Base-by-base conservation (phyloP, 2,113 vertebrate genomes). In the Hippocampus barbouri region DNA sequence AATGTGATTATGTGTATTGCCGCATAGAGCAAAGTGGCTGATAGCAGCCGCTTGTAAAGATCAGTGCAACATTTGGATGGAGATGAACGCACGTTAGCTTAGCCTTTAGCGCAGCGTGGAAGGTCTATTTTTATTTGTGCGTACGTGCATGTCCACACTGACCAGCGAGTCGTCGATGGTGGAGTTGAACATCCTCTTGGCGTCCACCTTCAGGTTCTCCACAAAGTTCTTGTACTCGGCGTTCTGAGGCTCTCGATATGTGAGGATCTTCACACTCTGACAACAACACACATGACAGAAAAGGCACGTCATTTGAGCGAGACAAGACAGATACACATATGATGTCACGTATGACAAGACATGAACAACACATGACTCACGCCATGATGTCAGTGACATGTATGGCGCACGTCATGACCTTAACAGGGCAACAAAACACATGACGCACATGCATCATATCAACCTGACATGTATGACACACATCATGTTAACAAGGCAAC, bases 231-330 rank as follows among this genome's bases (percentile, higher is more conserved):
- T 63, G 77, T 98, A 98, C 85, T 96, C 95, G 0, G 88, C 87
- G 62, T 96, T 96, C 43, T 94, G 91, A 0, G 96, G 97, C 66
- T 98, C 95, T 49, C 88, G 88, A 82, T 97, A 97, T 0, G 95
- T 97, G 83, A 98, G 91, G 87, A 98, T 96, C 91, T 96, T 97
- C 84, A 94, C 96, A 0, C 91, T 94, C 96, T 97, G 89, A 0
- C 59, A 47, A 74, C 25, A 45, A 74, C 49, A 34, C 15, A 7
- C 15, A 12, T 14, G 43, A 14, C 34, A 5, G 34, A 38, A 38
- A 38, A 38, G 34, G 34, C 2, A 6, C 43, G 12, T 45, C 43
- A 45, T 0, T 12, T 45, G 43, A 15, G 4, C 12, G 43, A 45
- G 43, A 45, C 10, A 45, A 45, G 10, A 45, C 10, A 14, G 43